Base-by-base conservation (phyloP, 2,888 invertebrate genomes). In the Cenopis cana region DNA sequence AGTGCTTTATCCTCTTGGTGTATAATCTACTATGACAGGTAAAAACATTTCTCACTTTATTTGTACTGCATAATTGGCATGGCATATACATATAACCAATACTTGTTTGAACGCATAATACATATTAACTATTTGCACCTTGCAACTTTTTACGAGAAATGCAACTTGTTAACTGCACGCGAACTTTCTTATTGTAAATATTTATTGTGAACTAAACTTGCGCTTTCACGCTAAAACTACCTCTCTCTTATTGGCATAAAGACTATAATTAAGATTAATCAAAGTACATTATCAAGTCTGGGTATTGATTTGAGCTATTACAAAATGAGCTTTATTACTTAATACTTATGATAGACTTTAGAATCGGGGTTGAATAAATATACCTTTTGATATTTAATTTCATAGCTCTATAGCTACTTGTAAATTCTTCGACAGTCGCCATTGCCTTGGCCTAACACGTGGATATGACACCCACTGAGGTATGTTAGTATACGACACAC, bases 381-480 rank as follows among this genome's bases (percentile, higher is more conserved):
- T 14, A n/a, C 46, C 46, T 8, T 46, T 46, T 46, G 46, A 46
- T 12, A 41, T 56, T 20, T 14, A 20, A 49, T 49, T 50, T 38
- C 12, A 54, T 60, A 20, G 52, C 14, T 12, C 6, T 2, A 54
- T 60, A 46, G 41, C 20, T 49, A 65, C 57, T 70, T 66, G 36
- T 66, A 49, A 18, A 70, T 70, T 70, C 70, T 59, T 54, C 46
- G 14, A 29, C n/a, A 50, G 65, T 20, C 41, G 14, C 56, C 29
- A 49, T 74, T 77, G 76, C 85, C 85, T 85, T 85, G 84, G 82
- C 81, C 82, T 77, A 84, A 80, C 79, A 78, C 75, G 73, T 74
- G 79, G 75, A 14, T 76, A 68, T 73, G 77, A 83, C 85, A 84
- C 85, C 85, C 83, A 85, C 85, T 81, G 20, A 52, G 29, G 29